phyloP scores from a whole-genome alignment of 2,113 vertebrate genomes.

The Cygnus buccinator region DNA sequence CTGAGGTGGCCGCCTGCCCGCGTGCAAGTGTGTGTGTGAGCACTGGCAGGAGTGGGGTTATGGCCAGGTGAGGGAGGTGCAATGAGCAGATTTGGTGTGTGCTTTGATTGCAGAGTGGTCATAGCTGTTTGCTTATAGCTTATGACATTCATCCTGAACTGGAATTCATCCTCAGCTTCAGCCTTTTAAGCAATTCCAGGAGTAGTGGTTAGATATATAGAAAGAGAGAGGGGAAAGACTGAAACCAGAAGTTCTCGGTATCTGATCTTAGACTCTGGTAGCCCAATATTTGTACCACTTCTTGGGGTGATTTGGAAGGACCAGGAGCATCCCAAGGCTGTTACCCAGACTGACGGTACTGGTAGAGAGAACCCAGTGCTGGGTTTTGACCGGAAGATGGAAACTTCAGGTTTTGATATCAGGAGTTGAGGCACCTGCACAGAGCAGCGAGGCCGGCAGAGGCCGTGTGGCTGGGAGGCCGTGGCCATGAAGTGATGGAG shows the following conservation, averaged over 20 bases:
- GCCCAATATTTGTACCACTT: neutral
- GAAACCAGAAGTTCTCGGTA: neutral
- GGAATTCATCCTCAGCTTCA: neutral
- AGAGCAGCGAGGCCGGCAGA: rapidly evolving
- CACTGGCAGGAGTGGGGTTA: neutral
- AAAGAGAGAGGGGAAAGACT: neutral
- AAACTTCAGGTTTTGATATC: neutral
- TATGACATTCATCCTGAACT: neutral
- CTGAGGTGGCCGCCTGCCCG: neutral
- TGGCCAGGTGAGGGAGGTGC: neutral
- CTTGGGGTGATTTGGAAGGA: neutral
- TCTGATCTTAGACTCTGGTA: neutral
- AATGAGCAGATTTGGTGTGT: neutral
- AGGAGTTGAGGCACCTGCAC: neutral
- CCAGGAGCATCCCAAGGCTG: neutral
- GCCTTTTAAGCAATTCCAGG: neutral
- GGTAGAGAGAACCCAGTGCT: neutral
- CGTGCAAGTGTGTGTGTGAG: neutral
- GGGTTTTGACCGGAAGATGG: neutral
- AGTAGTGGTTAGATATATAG: neutral
- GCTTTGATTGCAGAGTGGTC: neutral
- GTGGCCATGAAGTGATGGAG: neutral
- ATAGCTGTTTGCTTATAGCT: neutral
- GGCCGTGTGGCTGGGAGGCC: rapidly evolving
- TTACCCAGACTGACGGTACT: neutral